These are phyloP conservation scores for Hydra vulgaris DNA, from an alignment of 30 jellyfish, hydroid and myxozoan species.

Conservation along the genomic window DNA sequence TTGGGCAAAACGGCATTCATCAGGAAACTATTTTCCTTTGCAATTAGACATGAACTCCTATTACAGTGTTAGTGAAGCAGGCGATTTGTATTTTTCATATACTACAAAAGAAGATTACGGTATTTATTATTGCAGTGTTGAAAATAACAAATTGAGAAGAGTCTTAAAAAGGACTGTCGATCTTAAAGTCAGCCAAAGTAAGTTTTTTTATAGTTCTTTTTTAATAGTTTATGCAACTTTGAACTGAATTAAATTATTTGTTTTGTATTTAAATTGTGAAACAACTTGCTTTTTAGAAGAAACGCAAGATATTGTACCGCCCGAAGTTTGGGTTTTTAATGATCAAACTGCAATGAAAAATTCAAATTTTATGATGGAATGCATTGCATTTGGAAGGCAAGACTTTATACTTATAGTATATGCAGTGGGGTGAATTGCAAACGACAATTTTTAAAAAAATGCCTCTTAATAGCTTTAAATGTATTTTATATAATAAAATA, in stretches of 20 bases:
- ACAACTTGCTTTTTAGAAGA: background rate
- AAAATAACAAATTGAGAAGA: constrained; percentile 52
- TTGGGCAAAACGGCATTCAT: constrained; percentile 55
- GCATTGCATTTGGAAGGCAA: constrained; percentile 88
- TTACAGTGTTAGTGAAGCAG: constrained; percentile 59
- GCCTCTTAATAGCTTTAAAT: too few species aligned
- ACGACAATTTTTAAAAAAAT: too few species aligned
- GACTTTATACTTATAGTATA: background rate
- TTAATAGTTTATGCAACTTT: background rate
- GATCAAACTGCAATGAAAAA: constrained; percentile 45
- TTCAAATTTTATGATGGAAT: constrained; percentile 54
- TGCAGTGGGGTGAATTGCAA: too few species aligned
- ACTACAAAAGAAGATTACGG: constrained; percentile 64
- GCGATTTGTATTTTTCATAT: constrained; percentile 79
- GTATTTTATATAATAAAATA: too few species aligned
- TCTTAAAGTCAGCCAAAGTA: constrained; percentile 66
- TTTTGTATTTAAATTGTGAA: too few species aligned
- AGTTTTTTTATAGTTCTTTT: background rate
- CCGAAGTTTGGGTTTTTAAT: constrained; percentile 66
- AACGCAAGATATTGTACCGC: constrained; percentile 16
- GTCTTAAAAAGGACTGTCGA: constrained; percentile 60
- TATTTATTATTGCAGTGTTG: constrained; percentile 65
- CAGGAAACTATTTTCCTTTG: constrained; percentile 32
- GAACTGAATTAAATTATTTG: too few species aligned
- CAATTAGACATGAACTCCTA: constrained; percentile 59